Conservation (phyloP, 1,140 invertebrate genomes). For the Trialeurodes vaporariorum region DNA sequence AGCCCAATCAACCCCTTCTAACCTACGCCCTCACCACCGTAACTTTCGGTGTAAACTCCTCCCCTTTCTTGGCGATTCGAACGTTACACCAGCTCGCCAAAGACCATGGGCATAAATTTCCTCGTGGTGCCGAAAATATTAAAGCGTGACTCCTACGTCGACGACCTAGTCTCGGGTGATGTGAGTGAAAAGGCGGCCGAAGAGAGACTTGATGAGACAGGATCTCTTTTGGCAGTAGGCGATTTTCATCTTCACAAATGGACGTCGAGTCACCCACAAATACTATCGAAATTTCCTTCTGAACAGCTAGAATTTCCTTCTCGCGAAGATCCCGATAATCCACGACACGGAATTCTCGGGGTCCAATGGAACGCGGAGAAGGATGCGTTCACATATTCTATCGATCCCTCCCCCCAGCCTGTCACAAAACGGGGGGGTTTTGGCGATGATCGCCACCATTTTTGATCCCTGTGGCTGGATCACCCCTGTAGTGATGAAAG, state of each 20-base stretch:
- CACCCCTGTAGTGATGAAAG: too few species aligned
- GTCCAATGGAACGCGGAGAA: slow-evolving; percentile 9
- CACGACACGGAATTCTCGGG: slow-evolving; percentile 12
- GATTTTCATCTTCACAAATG: slow-evolving; percentile 22
- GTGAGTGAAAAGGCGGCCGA: slow-evolving; percentile 17
- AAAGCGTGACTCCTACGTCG: slow-evolving; percentile 3
- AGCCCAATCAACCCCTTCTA: neutral
- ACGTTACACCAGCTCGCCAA: slow-evolving; percentile 11
- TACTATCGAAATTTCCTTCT: slow-evolving; percentile 2
- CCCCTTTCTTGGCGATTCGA: slow-evolving; percentile 3
- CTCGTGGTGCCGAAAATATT: slow-evolving; percentile 13
- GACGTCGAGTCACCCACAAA: slow-evolving; percentile 3
- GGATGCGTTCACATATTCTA: slow-evolving; percentile 13
- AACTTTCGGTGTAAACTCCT: slow-evolving; percentile 32
- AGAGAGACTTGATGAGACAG: slow-evolving; percentile 16
- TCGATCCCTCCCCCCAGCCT: neutral
- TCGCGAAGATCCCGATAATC: neutral
- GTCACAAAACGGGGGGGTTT: too few species aligned
- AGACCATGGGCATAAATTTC: slow-evolving; percentile 26
- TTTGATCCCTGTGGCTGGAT: too few species aligned
- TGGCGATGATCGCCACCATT: too few species aligned
- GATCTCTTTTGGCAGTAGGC: slow-evolving; percentile 14
- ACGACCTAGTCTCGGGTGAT: slow-evolving; percentile 34
- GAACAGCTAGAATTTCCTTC: neutral
- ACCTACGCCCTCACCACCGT: slow-evolving; percentile 29